A percentile compares a stretch with the other conserved stretches of the same genome.
Evolutionary conservation across 2,888 invertebrate species (phyloP).

Genomic region (Carpatolechia fugitivella): DNA sequence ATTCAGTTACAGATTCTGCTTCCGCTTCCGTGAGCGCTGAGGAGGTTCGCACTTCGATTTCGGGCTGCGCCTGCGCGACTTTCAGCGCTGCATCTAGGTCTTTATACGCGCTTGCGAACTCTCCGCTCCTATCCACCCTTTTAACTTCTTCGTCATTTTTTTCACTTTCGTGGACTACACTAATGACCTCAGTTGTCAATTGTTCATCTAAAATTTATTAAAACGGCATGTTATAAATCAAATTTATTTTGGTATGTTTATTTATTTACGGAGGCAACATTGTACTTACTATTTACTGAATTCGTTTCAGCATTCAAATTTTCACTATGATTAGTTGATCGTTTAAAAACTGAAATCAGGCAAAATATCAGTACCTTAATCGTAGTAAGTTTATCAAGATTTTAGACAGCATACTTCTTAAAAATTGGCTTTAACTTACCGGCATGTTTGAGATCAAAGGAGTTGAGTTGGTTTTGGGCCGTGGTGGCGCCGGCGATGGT

Average conservation of each 20-base stretch:
- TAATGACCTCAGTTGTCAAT: neutral
- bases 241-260: neutral
- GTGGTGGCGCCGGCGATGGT: neutral
- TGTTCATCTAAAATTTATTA: neutral
- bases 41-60: neutral
- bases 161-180: neutral
- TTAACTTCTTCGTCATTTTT: neutral
- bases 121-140: neutral
- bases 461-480: neutral
- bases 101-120: neutral
- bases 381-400: neutral
- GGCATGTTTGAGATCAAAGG: neutral
- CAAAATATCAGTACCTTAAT: neutral
- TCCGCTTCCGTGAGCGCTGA: neutral
- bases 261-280: neutral
- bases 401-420: neutral
- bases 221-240: neutral
- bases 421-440: neutral
- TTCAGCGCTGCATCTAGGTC: neutral
- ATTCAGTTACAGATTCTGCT: no score
- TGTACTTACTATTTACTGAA: neutral
- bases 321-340: neutral
- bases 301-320: neutral
- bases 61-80: neutral
- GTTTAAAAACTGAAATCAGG: neutral